Evolutionary conservation across 2,797 vertebrate species (phyloP).

Genomic region (Delichon dasypus): DNA sequence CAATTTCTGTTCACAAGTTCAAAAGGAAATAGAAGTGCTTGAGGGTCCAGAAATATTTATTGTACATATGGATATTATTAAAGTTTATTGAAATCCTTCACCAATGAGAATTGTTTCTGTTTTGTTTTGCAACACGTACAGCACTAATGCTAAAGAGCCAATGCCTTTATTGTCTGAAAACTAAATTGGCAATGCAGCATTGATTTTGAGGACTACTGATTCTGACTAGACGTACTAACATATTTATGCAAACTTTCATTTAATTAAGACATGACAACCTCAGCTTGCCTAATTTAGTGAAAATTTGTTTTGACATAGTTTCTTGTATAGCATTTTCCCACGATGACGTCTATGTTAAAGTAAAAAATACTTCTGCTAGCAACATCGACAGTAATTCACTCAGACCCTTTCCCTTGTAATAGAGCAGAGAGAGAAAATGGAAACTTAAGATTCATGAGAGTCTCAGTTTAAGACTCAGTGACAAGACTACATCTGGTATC

Average conservation of each 20-base stretch:
- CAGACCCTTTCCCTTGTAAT: conserved; percentile 19
- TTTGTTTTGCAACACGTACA: conserved; percentile 34
- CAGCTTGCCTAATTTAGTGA: neutral
- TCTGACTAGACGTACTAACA: neutral
- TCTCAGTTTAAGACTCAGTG: conserved; percentile 56
- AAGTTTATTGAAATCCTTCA: conserved; percentile 69
- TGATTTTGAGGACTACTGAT: conserved; percentile 3
- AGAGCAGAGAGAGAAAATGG: conserved; percentile 23
- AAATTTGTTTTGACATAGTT: neutral
- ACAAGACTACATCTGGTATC: conserved; percentile 66
- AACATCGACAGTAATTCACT: conserved; percentile 7
- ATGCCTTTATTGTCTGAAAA: conserved; percentile 9
- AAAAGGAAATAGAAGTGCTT: conserved; percentile 86
- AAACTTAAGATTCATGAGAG: conserved; percentile 60
- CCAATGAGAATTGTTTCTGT: conserved; percentile 60
- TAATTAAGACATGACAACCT: conserved; percentile 29
- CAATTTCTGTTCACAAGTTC: conserved; percentile 97
- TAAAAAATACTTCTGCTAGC: conserved; percentile 13
- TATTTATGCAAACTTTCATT: neutral
- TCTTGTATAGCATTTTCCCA: neutral
- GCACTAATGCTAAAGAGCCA: neutral
- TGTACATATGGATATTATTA: conserved; percentile 88
- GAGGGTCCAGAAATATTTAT: conserved; percentile 84
- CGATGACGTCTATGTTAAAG: neutral
- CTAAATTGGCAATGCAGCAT: neutral